Evolutionary conservation across 2,113 vertebrate genomes (phyloP), one percentile per base, ranked within the genome.

Genomic region (Poeciliopsis retropinna): DNA sequence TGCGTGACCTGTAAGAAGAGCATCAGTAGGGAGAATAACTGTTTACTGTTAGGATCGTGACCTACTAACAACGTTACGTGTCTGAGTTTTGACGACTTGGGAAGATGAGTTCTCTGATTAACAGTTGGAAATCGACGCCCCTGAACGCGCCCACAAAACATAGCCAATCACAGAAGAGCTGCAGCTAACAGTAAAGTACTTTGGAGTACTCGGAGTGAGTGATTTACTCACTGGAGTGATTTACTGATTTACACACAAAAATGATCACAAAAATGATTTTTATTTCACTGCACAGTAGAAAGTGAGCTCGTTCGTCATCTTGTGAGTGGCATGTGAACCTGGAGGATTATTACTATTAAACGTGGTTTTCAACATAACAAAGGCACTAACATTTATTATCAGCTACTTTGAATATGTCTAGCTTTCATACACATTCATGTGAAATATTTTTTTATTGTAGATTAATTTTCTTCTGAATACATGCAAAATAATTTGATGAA

Each of bases 161-260:
- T 10, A 84, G 64, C 88, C 89, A 93, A 92, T 91, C 86, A 85
- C 12, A 25, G 0, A 32, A 57, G n/a, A 9, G 1, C 3, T 4
- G 17, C 25, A 5, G 17, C 27, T 47, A 27, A 2, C 0, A 30
- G 22, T n/a, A n/a, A n/a, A n/a, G n/a, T n/a, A n/a, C n/a, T n/a
- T n/a, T n/a, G n/a, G n/a, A n/a, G n/a, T n/a, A n/a, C n/a, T n/a
- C n/a, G n/a, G n/a, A n/a, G n/a, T n/a, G n/a, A n/a, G n/a, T n/a
- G n/a, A n/a, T n/a, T n/a, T n/a, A n/a, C n/a, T n/a, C n/a, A n/a
- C n/a, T n/a, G n/a, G n/a, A n/a, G n/a, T n/a, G n/a, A n/a, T n/a
- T n/a, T n/a, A n/a, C n/a, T n/a, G n/a, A n/a, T n/a, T n/a, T n/a
- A n/a, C n/a, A n/a, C n/a, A n/a, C n/a, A n/a, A n/a, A n/a, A n/a